phyloP scores from a whole-genome alignment of 2,113 vertebrate genomes.

The Sorex fumeus region DNA sequence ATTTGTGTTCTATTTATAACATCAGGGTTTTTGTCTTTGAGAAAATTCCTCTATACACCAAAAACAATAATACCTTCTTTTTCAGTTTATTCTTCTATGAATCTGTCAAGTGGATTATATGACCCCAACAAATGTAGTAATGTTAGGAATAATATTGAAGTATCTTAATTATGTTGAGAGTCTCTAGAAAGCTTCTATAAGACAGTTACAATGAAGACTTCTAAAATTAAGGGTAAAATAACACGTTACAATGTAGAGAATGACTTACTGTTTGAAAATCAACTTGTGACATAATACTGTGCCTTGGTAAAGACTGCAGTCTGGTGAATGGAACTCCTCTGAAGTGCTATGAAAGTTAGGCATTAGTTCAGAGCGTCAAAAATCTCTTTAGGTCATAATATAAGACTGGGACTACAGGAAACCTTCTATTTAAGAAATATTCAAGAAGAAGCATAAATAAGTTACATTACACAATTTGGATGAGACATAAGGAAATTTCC shows the following conservation, averaged over 20 bases:
- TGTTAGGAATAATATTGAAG: neutral
- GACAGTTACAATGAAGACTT: neutral
- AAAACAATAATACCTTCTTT: neutral
- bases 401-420: neutral
- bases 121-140: neutral
- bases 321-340: neutral
- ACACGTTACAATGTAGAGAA: neutral
- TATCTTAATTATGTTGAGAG: too few relatives aligned
- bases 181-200: neutral
- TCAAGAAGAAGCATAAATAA: neutral
- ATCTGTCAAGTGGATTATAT: neutral
- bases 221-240: neutral
- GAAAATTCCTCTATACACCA: too few relatives aligned
- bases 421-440: neutral
- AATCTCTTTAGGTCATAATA: slow-evolving; percentile 4
- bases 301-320: neutral
- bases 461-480: too few relatives aligned
- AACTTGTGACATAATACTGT: neutral
- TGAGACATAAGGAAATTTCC: neutral
- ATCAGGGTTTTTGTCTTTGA: too few relatives aligned
- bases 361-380: neutral
- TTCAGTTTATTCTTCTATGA: neutral
- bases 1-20: too few relatives aligned
- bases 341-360: neutral
- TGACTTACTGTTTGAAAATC: neutral